Evolutionary conservation across 2,888 invertebrate genomes (phyloP).

Genomic region (Mesorhabditis sp.): DNA sequence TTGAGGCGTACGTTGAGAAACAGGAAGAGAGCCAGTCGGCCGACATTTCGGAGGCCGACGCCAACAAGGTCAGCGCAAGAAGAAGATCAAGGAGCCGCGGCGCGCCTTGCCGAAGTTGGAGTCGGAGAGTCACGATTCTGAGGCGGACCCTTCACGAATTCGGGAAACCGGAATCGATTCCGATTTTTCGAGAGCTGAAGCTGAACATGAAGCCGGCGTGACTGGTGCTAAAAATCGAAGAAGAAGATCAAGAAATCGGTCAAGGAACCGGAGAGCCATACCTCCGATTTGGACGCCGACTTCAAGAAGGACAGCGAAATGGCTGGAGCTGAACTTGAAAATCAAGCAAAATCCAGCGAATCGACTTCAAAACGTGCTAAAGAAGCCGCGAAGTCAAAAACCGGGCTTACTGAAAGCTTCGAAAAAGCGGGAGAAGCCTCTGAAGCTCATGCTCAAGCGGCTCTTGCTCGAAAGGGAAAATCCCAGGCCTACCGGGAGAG

Average conservation of each 20-base stretch:
- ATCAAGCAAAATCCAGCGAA: too few relatives aligned
- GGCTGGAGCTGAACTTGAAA: neutral
- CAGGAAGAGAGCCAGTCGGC: too few relatives aligned
- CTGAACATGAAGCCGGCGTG: constrained; percentile 1
- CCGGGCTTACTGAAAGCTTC: constrained; percentile 3
- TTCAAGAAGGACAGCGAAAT: neutral
- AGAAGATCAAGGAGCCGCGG: too few relatives aligned
- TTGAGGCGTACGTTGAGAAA: too few relatives aligned
- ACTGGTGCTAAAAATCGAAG: neutral
- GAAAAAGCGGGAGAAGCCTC: constrained; percentile 6
- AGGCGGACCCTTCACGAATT: too few relatives aligned
- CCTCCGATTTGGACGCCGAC: neutral
- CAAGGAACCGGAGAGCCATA: neutral
- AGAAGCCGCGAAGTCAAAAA: neutral
- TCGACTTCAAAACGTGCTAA: neutral
- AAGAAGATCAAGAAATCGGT: neutral
- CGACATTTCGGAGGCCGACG: too few relatives aligned
- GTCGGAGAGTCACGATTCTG: too few relatives aligned
- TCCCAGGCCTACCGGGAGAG: neutral
- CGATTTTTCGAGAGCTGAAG: constrained; percentile 3
- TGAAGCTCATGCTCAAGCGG: neutral
- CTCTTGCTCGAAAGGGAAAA: neutral
- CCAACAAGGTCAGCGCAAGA: too few relatives aligned
- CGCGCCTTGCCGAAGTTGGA: too few relatives aligned
- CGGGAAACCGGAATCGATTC: neutral